Base-by-base conservation (phyloP, 2,888 invertebrate species). In the Platerodrilus igneus region DNA sequence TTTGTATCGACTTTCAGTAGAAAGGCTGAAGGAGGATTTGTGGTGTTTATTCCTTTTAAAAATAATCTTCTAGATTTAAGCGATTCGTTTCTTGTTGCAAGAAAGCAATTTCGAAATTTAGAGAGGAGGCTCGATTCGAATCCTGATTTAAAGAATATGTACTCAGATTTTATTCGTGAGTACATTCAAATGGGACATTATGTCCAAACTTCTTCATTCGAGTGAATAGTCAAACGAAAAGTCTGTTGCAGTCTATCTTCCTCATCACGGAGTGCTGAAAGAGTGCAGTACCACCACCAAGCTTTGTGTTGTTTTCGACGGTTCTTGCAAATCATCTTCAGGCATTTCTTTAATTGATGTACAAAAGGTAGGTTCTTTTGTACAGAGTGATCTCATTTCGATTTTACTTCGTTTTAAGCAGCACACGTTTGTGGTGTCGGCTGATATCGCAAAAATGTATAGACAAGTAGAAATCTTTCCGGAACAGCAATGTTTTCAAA, bases 401-500 rank as follows among this genome's bases (percentile, higher is more conserved):
- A 37, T 37, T 11, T 20, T 37, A 8, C 3, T 37, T 4, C 10
- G 21, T 5, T 37, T 35, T 18, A 7, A 18, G 10, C 19, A 27
- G 9, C 10, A 27, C n/a, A 9, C 4, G 9, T n/a, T 19, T 13
- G 26, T 17, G 7, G 9, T 35, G 6, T 25, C 25, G 2, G 35
- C 16, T 2, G 27, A 35, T 14, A 23, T 37, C 7, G 18, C 17
- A 22, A 37, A 37, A 30, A 28, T 28, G 28, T 28, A 36, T 11
- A 20, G 27, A 3, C 27, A 36, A 10, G 18, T 36, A 4, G 3
- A 17, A 8, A 22, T 37, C 4, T 1, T 16, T 2, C 27, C 14
- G 2, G 4, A 13, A 3, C 10, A 17, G 5, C 16, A 8, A 35
- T 26, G 19, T 20, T 37, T 37, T 8, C 35, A 35, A 20, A 4